Percentiles rank a stretch among this genome's conserved stretches.
These are phyloP conservation scores for Stomorhina lunata DNA, from an alignment of 2,888 invertebrate genomes.

Conservation along the genomic window DNA sequence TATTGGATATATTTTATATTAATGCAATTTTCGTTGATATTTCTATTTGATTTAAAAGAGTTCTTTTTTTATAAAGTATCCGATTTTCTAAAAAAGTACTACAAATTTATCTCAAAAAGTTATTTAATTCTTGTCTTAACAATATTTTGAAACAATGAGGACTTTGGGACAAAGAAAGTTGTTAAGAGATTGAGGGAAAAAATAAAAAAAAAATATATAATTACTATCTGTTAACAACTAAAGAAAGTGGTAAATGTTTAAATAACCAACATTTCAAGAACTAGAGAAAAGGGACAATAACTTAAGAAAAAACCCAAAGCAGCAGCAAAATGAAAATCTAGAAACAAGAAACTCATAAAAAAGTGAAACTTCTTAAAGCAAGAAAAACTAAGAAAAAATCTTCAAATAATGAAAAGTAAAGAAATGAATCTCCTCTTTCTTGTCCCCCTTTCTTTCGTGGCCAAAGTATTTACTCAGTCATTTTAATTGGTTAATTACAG, in stretches of 20 bases:
- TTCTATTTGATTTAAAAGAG: no score
- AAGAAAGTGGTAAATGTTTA: slow-evolving; percentile 52
- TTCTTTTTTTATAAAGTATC: no score
- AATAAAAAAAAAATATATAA: slow-evolving; percentile 26
- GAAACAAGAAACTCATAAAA: slow-evolving; percentile 24
- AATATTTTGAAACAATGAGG: not conserved
- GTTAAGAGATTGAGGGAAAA: not conserved
- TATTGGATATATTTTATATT: no score
- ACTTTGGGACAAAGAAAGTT: not conserved
- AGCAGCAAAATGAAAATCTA: slow-evolving; percentile 7
- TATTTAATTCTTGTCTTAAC: no score
- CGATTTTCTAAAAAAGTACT: no score
- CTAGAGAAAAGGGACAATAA: not conserved
- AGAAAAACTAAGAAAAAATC: not conserved
- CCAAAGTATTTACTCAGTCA: slow-evolving; percentile 61
- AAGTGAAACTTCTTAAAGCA: slow-evolving; percentile 34
- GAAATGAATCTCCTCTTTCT: slow-evolving; percentile 15
- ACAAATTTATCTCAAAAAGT: no score
- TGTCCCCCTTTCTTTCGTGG: slow-evolving; percentile 25
- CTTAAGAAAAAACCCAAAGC: not conserved
- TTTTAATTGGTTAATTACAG: slow-evolving; percentile 66
- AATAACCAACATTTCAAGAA: slow-evolving; percentile 31
- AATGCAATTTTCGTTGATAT: no score
- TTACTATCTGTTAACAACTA: slow-evolving; percentile 53
- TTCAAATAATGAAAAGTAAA: not conserved